These are phyloP conservation scores for Monoplex corrugatus DNA, from an alignment of 2,888 invertebrate species.

Conservation along the genomic window DNA sequence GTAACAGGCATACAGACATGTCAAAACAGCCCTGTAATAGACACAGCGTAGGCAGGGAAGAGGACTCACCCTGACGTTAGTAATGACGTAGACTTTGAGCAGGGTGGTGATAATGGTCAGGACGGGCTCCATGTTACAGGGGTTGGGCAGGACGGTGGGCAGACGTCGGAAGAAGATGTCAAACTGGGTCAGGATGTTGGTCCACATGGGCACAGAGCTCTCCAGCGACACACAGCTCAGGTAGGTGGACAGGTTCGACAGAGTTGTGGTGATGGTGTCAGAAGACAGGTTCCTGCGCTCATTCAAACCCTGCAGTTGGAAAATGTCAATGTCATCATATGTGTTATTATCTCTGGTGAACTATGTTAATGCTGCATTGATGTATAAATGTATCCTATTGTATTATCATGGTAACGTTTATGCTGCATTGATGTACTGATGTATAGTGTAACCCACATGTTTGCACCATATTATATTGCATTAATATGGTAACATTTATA, in stretches of 20 bases:
- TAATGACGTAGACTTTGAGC: slow-evolving; percentile 92
- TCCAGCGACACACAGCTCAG: slow-evolving; percentile 92
- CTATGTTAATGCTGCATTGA: no score
- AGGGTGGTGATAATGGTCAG: slow-evolving; percentile 83
- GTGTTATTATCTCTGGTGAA: no score
- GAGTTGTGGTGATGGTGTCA: slow-evolving; percentile 87
- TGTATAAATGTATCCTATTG: no score
- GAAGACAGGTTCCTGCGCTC: slow-evolving; percentile 88
- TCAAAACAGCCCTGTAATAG: no score
- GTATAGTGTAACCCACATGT: no score
- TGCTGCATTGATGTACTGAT: no score
- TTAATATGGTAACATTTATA: no score
- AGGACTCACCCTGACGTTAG: slow-evolving; percentile 89
- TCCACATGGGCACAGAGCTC: slow-evolving; percentile 90
- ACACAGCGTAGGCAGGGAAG: no score
- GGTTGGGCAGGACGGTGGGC: slow-evolving; percentile 73
- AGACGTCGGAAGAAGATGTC: slow-evolving; percentile 91
- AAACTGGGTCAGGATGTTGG: slow-evolving; percentile 90
- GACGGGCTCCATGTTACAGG: slow-evolving; percentile 81
- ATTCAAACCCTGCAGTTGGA: slow-evolving; percentile 85
- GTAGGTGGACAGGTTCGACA: slow-evolving; percentile 96
- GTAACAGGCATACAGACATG: no score
- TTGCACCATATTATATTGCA: no score
- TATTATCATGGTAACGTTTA: no score
- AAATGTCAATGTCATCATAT: no score